These are phyloP conservation scores for Ammodytes dubius DNA, from an alignment of 2,113 vertebrate species.

Conservation along the genomic window DNA sequence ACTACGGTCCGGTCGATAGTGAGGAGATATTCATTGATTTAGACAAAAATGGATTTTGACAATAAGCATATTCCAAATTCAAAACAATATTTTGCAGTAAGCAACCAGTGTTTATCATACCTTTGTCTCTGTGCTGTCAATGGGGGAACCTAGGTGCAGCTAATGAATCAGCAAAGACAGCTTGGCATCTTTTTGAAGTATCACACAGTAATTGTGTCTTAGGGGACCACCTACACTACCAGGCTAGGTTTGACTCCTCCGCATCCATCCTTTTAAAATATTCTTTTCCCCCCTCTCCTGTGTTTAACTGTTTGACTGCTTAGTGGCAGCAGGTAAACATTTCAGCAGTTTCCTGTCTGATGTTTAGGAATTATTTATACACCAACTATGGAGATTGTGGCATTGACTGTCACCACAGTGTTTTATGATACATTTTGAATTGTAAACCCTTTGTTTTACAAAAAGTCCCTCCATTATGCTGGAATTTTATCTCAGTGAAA, in stretches of 20 bases:
- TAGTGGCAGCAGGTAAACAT: constrained; percentile 15
- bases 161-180: constrained; percentile 54
- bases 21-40: no score
- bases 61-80: no score
- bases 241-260: constrained; percentile 38
- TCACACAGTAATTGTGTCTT: constrained; percentile 70
- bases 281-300: constrained; percentile 2
- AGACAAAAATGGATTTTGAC: no score
- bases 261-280: constrained; percentile 43
- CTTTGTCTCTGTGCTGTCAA: constrained; percentile 26
- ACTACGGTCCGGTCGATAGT: no score
- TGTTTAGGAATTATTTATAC: not conserved
- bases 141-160: constrained; percentile 25
- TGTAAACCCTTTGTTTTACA: not conserved
- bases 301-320: constrained; percentile 28
- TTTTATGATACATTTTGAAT: not conserved
- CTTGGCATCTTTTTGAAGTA: constrained; percentile 64
- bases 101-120: not conserved
- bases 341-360: not conserved
- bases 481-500: not conserved
- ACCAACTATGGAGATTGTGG: not conserved
- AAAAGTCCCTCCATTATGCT: not conserved
- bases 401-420: not conserved
- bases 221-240: constrained; percentile 55
- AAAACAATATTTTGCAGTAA: not conserved